These are phyloP conservation scores for Clarias fuscus DNA, from an alignment of 2,797 vertebrate genomes.

Conservation along the genomic window DNA sequence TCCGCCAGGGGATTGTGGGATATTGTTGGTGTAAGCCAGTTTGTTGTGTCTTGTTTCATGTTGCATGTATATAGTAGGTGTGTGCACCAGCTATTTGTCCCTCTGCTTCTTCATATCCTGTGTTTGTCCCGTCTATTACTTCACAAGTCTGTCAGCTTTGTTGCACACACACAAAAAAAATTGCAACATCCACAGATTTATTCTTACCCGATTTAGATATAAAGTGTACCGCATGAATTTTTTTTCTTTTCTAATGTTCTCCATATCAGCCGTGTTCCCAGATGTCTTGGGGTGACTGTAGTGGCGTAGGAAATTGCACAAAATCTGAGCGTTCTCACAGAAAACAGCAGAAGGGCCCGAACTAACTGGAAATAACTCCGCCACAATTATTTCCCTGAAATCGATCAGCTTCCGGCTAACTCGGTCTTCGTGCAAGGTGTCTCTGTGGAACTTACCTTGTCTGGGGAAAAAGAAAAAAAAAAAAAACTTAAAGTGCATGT, in stretches of 20 bases:
- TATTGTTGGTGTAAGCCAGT: slow-evolving; percentile 44
- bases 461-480: background rate
- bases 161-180: background rate
- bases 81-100: background rate
- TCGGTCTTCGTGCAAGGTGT: background rate
- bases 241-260: background rate
- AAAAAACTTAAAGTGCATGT: background rate
- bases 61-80: background rate
- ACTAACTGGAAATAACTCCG: background rate
- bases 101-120: background rate
- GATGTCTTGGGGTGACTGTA: no score
- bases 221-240: background rate
- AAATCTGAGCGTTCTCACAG: background rate
- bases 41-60: slow-evolving; percentile 36
- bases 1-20: slow-evolving; percentile 21
- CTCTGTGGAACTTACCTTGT: background rate
- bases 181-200: background rate
- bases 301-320: background rate
- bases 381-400: background rate
- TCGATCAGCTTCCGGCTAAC: background rate
- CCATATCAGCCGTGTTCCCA: background rate
- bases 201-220: background rate
- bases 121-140: background rate
- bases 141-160: background rate
- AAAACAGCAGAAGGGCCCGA: background rate